Percentiles rank a stretch among this genome's conserved stretches.
phyloP scores from a whole-genome alignment of 1,140 invertebrate species.

The Coptotermes formosanus region DNA sequence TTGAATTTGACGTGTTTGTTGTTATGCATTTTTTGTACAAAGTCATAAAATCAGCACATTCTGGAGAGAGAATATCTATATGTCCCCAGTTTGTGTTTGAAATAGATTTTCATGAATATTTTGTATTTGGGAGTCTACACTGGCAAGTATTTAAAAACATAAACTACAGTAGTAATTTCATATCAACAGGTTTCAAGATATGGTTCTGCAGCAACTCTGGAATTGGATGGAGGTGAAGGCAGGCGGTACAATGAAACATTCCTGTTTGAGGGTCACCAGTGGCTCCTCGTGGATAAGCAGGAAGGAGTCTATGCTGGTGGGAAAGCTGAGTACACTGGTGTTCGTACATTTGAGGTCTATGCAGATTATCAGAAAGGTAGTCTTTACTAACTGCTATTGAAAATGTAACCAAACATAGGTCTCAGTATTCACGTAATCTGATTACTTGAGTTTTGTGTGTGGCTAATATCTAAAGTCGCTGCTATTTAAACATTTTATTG shows the following conservation, averaged over 20 bases:
- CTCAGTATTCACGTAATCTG: too few species aligned
- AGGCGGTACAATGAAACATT: conserved; percentile 92
- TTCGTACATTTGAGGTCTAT: conserved; percentile 88
- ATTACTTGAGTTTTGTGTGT: too few species aligned
- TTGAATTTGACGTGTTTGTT: too few species aligned
- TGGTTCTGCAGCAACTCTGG: conserved; percentile 90
- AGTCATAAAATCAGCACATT: too few species aligned
- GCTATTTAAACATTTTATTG: too few species aligned
- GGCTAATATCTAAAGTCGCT: too few species aligned
- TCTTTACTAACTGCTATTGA: too few species aligned
- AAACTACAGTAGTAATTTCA: background rate
- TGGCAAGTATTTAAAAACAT: background rate
- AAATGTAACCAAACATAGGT: background rate
- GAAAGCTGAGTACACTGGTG: conserved; percentile 91
- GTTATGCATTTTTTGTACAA: too few species aligned
- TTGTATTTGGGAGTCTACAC: background rate
- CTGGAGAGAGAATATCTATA: too few species aligned
- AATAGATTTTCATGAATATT: background rate
- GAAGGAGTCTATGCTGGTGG: conserved; percentile 93
- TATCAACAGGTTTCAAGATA: conserved; percentile 61
- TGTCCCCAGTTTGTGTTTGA: background rate
- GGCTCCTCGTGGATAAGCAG: conserved; percentile 89
- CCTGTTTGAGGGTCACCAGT: conserved; percentile 86
- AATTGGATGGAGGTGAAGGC: conserved; percentile 93
- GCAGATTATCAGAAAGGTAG: conserved; percentile 91